These are phyloP conservation scores for Notodonta ziczac DNA, from an alignment of 2,888 invertebrate genomes.

Conservation along the genomic window DNA sequence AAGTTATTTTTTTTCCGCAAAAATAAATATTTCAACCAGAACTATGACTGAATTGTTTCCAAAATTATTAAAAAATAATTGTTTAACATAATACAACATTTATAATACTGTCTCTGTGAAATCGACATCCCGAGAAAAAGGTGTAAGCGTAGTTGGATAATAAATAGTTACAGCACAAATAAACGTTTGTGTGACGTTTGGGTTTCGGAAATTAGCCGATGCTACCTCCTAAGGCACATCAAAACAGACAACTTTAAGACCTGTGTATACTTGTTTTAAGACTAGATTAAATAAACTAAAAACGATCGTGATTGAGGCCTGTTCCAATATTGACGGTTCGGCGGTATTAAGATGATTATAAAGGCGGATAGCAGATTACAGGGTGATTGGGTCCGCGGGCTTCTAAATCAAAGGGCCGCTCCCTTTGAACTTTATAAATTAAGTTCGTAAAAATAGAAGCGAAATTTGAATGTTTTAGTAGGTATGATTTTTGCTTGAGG, in stretches of 20 bases:
- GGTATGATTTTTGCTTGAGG: neutral
- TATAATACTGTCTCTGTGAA: too few species aligned
- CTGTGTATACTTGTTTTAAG: neutral
- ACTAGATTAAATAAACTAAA: neutral
- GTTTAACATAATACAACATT: too few species aligned
- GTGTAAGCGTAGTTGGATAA: too few species aligned
- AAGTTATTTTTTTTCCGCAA: too few species aligned
- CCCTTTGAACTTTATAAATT: conserved; percentile 4
- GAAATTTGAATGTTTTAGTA: neutral
- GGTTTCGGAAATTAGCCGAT: too few species aligned
- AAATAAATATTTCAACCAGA: too few species aligned
- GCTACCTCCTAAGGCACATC: too few species aligned
- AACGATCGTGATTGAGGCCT: conserved; percentile 12
- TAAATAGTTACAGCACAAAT: too few species aligned
- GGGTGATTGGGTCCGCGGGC: conserved; percentile 31
- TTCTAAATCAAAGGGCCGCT: conserved; percentile 12
- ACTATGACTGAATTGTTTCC: too few species aligned
- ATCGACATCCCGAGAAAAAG: too few species aligned
- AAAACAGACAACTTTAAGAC: neutral
- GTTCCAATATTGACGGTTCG: conserved; percentile 30
- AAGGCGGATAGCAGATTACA: conserved; percentile 29
- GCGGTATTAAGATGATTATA: conserved; percentile 29
- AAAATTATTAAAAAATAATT: too few species aligned
- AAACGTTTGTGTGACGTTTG: too few species aligned
- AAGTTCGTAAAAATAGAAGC: neutral